Conservation (phyloP, 2,113 vertebrate species). For the Natator depressus region DNA sequence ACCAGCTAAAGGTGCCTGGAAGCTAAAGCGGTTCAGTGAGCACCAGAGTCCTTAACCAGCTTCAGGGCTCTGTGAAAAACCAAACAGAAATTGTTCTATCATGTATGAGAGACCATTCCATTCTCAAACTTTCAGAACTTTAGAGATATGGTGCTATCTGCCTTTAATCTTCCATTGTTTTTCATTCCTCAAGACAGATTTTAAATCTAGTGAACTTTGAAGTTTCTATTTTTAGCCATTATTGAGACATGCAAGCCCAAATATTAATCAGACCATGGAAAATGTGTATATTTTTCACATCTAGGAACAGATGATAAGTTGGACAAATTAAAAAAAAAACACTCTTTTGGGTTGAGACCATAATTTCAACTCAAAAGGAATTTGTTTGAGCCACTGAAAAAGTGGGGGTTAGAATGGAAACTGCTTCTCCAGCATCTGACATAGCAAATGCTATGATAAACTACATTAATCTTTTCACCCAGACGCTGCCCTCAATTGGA, state of each 20-base stretch:
- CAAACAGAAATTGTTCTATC: not conserved
- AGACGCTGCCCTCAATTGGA: not conserved
- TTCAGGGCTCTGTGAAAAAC: not conserved
- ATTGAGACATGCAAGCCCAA: not conserved
- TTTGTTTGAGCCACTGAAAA: not conserved
- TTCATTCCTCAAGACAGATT: not conserved
- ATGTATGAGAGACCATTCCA: not conserved
- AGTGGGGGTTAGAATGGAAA: not conserved
- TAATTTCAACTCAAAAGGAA: not conserved
- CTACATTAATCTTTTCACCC: not conserved
- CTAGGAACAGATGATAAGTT: not conserved
- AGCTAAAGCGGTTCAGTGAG: not conserved
- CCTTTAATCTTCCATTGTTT: not conserved
- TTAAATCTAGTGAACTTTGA: not conserved
- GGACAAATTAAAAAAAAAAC: not conserved
- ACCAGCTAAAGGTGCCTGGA: not conserved
- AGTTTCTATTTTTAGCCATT: not conserved
- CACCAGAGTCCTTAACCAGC: not conserved
- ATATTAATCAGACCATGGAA: not conserved
- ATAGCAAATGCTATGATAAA: not conserved
- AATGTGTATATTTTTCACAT: not conserved
- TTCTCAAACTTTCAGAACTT: not conserved
- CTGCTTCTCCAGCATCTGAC: not conserved
- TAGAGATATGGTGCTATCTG: not conserved
- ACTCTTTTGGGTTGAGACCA: accelerated